Conservation (phyloP, 2,113 vertebrate species). For the Capreolus pygargus region DNA sequence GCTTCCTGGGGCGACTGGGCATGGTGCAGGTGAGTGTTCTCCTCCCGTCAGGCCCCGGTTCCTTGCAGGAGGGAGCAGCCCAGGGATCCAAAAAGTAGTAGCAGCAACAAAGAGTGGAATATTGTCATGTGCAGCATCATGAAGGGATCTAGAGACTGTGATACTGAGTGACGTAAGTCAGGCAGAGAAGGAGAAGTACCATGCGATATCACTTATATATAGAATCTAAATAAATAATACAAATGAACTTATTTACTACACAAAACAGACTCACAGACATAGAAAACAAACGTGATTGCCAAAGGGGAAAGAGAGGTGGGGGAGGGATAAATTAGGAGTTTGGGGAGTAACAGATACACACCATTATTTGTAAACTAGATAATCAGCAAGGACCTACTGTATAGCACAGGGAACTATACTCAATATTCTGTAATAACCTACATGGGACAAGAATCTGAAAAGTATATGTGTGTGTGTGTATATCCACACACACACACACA, state of each 20-base stretch:
- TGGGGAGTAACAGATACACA: background rate
- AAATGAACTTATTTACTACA: background rate
- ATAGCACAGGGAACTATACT: background rate
- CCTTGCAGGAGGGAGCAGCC: background rate
- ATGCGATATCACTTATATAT: background rate
- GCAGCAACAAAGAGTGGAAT: background rate
- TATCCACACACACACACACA: too few relatives aligned
- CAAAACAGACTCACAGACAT: background rate
- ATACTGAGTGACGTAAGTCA: background rate
- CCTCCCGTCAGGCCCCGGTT: accelerated
- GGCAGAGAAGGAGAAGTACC: background rate
- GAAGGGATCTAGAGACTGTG: background rate
- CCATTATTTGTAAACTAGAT: background rate
- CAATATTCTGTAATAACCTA: background rate
- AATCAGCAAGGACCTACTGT: background rate
- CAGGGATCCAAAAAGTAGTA: background rate
- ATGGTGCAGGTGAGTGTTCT: conserved; percentile 83
- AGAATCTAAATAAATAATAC: background rate
- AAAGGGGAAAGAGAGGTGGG: background rate
- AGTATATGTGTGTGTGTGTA: background rate
- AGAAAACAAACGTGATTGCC: background rate
- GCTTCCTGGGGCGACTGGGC: conserved; percentile 84
- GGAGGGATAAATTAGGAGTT: background rate
- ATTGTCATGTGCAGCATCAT: background rate
- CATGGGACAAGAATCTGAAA: background rate